Evolutionary conservation across 1,140 invertebrate species (phyloP).

Genomic region (Globodera ellingtonae): DNA sequence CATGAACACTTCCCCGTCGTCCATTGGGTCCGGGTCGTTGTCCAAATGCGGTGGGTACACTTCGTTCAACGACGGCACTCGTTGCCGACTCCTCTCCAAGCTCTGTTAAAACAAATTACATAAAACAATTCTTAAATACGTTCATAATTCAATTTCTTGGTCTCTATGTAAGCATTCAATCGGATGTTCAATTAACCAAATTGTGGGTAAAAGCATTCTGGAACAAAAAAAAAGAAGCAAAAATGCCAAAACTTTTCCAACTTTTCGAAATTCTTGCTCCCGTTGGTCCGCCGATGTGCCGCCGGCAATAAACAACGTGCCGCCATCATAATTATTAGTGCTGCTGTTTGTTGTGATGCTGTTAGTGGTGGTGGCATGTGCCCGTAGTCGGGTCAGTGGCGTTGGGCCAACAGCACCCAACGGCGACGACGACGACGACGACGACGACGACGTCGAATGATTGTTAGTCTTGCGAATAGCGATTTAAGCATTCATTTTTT

Average conservation of each 20-base stretch:
- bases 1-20: not conserved
- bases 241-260: not conserved
- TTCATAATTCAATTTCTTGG: no score
- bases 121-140: not conserved
- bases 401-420: not conserved
- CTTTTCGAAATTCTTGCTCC: slow-evolving; percentile 13
- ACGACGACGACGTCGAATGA: not conserved
- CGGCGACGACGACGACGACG: no score
- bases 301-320: not conserved
- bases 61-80: slow-evolving; percentile 23
- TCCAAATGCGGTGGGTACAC: slow-evolving; percentile 41
- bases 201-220: no score
- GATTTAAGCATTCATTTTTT: not conserved
- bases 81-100: slow-evolving; percentile 5
- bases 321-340: no score
- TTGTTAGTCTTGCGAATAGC: slow-evolving; percentile 9
- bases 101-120: not conserved
- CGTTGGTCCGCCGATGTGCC: not conserved
- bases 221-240: slow-evolving; percentile 15
- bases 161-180: no score
- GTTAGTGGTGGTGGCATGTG: not conserved
- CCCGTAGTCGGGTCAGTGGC: no score
- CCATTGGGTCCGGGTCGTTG: slow-evolving; percentile 13
- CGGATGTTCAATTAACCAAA: no score
- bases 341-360: not conserved